These are phyloP conservation scores for Petrocephalus schoutedeni DNA, from an alignment of 2,797 vertebrate genomes.

Conservation along the genomic window DNA sequence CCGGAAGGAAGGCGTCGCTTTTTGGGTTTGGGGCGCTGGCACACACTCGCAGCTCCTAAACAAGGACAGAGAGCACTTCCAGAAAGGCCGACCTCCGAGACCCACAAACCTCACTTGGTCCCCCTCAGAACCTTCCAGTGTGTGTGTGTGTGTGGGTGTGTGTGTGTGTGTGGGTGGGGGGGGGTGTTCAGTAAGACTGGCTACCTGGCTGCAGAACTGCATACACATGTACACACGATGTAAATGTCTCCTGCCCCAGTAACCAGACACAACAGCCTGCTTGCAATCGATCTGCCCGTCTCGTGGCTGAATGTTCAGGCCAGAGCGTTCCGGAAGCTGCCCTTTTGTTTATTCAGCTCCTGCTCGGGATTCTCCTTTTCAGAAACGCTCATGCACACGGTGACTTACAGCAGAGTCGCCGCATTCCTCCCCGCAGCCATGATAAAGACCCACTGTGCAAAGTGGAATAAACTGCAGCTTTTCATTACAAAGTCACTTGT, in stretches of 20 bases:
- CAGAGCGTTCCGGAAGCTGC: background rate
- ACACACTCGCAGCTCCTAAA: background rate
- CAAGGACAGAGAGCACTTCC: background rate
- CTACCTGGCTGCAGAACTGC: background rate
- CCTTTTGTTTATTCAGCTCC: background rate
- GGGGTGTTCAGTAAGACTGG: background rate
- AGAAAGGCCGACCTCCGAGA: background rate
- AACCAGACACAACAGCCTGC: background rate
- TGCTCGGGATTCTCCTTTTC: background rate
- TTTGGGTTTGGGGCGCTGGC: background rate
- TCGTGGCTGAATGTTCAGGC: background rate
- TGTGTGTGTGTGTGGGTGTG: background rate
- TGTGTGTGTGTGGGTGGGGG: background rate
- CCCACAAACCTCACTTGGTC: background rate
- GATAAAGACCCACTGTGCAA: background rate
- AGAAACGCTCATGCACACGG: background rate
- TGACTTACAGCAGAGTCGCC: background rate
- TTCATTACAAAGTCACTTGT: background rate
- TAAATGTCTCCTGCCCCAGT: background rate
- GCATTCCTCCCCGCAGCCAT: background rate
- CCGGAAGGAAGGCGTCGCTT: background rate
- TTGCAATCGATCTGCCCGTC: background rate
- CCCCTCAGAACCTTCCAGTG: background rate
- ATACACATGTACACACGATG: background rate
- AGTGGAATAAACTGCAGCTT: background rate